These are phyloP conservation scores for Paramacrobiotus metropolitanus DNA, from an alignment of 1,140 invertebrate genomes.

Conservation along the genomic window DNA sequence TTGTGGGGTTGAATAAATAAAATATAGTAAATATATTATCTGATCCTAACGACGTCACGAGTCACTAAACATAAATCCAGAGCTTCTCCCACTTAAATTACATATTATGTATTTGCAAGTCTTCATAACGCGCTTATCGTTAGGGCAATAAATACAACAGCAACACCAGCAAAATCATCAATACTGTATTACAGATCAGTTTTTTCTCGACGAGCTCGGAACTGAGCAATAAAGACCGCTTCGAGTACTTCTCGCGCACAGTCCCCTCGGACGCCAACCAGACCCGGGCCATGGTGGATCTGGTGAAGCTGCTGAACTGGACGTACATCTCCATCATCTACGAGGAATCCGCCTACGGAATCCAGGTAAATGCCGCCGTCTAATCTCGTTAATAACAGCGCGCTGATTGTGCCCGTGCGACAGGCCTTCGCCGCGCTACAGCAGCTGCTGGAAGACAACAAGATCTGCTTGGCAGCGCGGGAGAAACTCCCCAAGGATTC, in stretches of 20 bases:
- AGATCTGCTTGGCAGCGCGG: constrained; percentile 76
- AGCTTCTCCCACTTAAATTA: too few species aligned
- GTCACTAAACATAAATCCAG: too few species aligned
- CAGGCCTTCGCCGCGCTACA: constrained; percentile 83
- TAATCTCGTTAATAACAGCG: too few species aligned
- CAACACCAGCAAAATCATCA: too few species aligned
- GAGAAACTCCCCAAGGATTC: constrained; percentile 85
- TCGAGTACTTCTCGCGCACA: constrained; percentile 78
- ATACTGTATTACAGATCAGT: too few species aligned
- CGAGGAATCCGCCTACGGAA: constrained; percentile 86
- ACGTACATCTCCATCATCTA: constrained; percentile 85
- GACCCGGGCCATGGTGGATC: constrained; percentile 80
- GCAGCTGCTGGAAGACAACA: constrained; percentile 45
- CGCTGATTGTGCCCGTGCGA: constrained; percentile 21
- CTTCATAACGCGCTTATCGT: too few species aligned
- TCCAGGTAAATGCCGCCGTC: constrained; percentile 41
- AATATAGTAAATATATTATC: too few species aligned
- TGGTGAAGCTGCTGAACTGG: constrained; percentile 63
- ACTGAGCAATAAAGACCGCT: constrained; percentile 75
- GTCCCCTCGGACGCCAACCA: constrained; percentile 85
- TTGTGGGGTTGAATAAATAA: too few species aligned
- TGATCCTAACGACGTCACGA: too few species aligned
- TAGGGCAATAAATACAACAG: too few species aligned
- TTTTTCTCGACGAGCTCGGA: constrained; percentile 87
- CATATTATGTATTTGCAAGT: too few species aligned